A percentile compares a stretch with the other conserved stretches of the same genome.
These are phyloP conservation scores for Chauna torquata DNA, from an alignment of 2,113 vertebrate genomes.

Conservation along the genomic window DNA sequence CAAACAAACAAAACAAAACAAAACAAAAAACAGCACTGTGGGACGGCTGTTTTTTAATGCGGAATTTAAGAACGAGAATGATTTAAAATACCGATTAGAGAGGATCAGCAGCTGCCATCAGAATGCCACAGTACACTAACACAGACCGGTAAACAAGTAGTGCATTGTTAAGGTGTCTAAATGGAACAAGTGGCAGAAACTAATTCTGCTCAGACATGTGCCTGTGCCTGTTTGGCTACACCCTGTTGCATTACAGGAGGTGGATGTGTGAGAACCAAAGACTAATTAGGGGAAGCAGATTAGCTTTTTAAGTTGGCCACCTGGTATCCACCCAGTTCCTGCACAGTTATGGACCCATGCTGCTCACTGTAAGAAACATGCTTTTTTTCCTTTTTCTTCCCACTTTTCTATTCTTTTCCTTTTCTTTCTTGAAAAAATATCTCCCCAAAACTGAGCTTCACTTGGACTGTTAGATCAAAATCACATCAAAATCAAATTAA, in stretches of 20 bases:
- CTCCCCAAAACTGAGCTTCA: not conserved
- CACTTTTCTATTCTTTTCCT: not conserved
- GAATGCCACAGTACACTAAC: not conserved
- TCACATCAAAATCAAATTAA: not conserved
- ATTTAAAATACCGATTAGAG: constrained; percentile 32
- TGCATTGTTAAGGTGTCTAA: constrained; percentile 4
- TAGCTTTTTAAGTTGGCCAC: constrained; percentile 10
- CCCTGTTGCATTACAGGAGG: not conserved
- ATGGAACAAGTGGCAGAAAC: not conserved
- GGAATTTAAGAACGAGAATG: not conserved
- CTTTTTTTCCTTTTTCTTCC: not conserved
- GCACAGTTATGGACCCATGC: not conserved
- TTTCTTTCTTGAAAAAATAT: not conserved
- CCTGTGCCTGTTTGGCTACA: not conserved
- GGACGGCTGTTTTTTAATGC: not conserved
- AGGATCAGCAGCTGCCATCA: not conserved
- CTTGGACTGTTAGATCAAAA: not conserved
- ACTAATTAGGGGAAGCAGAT: constrained; percentile 34
- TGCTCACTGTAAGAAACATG: constrained; percentile 14
- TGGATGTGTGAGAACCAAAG: constrained; percentile 35
- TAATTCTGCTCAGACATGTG: not conserved
- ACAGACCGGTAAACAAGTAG: not conserved
- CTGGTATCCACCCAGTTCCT: constrained; percentile 42
- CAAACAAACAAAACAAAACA: not conserved
- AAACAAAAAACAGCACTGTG: not conserved